Percentiles rank a stretch among this genome's conserved stretches.
Evolutionary conservation across 2,888 invertebrate species (phyloP).

Genomic region (Mongoloraphidia duomilia): DNA sequence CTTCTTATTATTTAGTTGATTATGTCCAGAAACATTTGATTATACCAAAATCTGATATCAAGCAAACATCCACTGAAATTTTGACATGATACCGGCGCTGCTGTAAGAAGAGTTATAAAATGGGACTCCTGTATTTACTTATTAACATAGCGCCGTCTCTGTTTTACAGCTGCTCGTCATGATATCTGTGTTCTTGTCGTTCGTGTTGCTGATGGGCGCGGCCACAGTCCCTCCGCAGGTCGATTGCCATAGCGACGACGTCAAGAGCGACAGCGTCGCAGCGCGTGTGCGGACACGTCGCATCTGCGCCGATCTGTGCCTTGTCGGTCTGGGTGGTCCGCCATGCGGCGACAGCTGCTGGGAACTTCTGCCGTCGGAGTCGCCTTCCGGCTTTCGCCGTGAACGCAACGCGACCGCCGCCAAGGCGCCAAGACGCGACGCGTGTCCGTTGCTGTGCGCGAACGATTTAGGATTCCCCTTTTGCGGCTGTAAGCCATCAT

Average conservation of each 20-base stretch:
- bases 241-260: constrained; percentile 21
- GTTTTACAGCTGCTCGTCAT: too few relatives aligned
- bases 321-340: constrained; percentile 35
- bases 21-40: too few relatives aligned
- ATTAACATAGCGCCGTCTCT: too few relatives aligned
- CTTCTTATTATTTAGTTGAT: too few relatives aligned
- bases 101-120: too few relatives aligned
- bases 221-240: constrained; percentile 15
- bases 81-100: too few relatives aligned
- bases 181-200: too few relatives aligned
- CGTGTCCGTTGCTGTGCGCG: constrained; percentile 44
- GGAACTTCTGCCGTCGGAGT: constrained; percentile 35
- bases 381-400: constrained; percentile 19
- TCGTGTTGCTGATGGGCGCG: constrained; percentile 17
- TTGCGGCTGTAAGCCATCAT: constrained; percentile 29
- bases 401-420: constrained; percentile 15
- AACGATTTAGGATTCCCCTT: constrained; percentile 42
- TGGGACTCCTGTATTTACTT: too few relatives aligned
- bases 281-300: constrained; percentile 23
- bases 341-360: constrained; percentile 37
- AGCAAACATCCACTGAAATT: too few relatives aligned
- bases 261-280: constrained; percentile 24
- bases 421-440: constrained; percentile 34
- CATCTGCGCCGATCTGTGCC: constrained; percentile 30
- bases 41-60: too few relatives aligned